These are phyloP conservation scores for Cololabis saira DNA, from an alignment of 2,113 vertebrate species.

Conservation along the genomic window DNA sequence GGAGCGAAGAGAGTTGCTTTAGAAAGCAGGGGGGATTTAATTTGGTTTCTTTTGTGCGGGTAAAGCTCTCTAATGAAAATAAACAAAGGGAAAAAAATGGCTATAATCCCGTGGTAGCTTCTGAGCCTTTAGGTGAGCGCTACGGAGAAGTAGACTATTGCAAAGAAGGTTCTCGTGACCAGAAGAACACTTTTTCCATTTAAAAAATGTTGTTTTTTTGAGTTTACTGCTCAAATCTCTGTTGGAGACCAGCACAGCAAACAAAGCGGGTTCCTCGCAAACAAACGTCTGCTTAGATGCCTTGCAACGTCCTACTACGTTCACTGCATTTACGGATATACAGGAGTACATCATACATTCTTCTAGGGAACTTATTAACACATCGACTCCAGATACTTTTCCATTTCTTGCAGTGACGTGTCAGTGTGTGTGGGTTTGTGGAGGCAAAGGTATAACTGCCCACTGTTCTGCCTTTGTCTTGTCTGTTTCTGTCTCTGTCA, in stretches of 20 bases:
- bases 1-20: slow-evolving; percentile 55
- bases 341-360: slow-evolving; percentile 2
- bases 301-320: slow-evolving; percentile 22
- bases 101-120: slow-evolving; percentile 59
- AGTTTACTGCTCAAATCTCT: slow-evolving; percentile 55
- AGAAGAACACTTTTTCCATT: slow-evolving; percentile 48
- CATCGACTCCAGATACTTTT: slow-evolving; percentile 31
- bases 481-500: slow-evolving; percentile 56
- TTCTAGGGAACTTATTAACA: slow-evolving; percentile 41
- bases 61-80: slow-evolving; percentile 68
- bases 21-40: slow-evolving; percentile 61
- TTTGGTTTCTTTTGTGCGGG: slow-evolving; percentile 71
- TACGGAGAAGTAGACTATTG: slow-evolving; percentile 31
- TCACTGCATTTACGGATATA: slow-evolving; percentile 30
- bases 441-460: slow-evolving; percentile 29
- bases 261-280: slow-evolving; percentile 22
- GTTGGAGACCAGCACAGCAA: slow-evolving; percentile 45
- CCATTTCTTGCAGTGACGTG: slow-evolving; percentile 24
- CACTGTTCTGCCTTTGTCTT: slow-evolving; percentile 42
- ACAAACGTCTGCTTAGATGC: slow-evolving; percentile 53
- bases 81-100: slow-evolving; percentile 71
- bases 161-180: slow-evolving; percentile 56
- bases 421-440: slow-evolving; percentile 26
- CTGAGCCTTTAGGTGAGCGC: slow-evolving; percentile 65
- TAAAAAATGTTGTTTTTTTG: too few relatives aligned